Conservation (phyloP, 1,140 invertebrate species). For the Aphaenogaster rudis region DNA sequence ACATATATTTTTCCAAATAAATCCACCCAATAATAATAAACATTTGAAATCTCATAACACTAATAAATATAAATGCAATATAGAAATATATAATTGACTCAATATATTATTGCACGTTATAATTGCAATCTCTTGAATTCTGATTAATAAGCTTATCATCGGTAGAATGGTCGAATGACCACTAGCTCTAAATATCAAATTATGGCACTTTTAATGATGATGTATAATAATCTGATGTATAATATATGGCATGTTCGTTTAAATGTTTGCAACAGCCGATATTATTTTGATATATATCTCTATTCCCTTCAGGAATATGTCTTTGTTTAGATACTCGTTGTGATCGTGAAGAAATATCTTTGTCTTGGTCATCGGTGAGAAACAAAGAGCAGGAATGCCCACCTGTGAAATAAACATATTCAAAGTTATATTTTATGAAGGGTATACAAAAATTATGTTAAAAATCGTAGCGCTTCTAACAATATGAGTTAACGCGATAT, state of each 20-base stretch:
- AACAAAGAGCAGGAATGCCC: constrained; percentile 90
- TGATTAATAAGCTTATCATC: neutral
- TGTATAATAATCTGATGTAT: neutral
- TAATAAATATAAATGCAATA: constrained; percentile 27
- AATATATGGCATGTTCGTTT: constrained; percentile 26
- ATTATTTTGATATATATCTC: constrained; percentile 90
- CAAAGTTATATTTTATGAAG: constrained; percentile 17
- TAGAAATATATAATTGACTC: constrained; percentile 42
- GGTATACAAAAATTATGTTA: neutral
- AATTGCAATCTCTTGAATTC: neutral
- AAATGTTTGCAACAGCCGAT: constrained; percentile 86
- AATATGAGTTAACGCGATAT: neutral
- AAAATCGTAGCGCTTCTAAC: neutral
- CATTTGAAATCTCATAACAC: constrained; percentile 46
- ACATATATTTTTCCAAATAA: neutral
- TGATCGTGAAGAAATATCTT: constrained; percentile 92
- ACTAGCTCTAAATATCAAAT: too few relatives aligned
- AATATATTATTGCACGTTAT: neutral
- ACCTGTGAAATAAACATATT: constrained; percentile 80
- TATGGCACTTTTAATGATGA: constrained; percentile 74
- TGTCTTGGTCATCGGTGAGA: constrained; percentile 93
- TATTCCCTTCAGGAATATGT: constrained; percentile 90
- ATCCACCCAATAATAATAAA: constrained; percentile 61
- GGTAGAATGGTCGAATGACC: neutral
- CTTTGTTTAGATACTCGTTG: constrained; percentile 92